Evolutionary conservation across 2,113 vertebrate genomes (phyloP).

Genomic region (Siniperca chuatsi): DNA sequence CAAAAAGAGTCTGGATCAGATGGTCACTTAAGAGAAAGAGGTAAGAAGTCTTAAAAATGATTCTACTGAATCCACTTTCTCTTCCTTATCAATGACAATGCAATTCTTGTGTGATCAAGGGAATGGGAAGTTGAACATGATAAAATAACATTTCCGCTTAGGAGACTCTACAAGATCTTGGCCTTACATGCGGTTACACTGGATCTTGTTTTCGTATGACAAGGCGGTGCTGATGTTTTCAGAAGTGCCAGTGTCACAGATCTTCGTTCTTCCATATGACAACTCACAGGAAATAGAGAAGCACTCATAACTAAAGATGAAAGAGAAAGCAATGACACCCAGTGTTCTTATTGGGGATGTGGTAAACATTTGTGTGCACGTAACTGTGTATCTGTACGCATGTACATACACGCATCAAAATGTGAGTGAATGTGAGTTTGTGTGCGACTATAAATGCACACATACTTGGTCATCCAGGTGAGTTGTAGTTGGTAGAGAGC

Average conservation of each 20-base stretch:
- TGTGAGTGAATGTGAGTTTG: too few species aligned
- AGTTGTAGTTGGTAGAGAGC: constrained; percentile 74
- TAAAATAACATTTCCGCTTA: neutral
- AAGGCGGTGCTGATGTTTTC: constrained; percentile 83
- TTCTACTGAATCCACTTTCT: neutral
- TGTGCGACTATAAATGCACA: neutral
- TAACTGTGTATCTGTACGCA: neutral
- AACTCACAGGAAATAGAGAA: constrained; percentile 80
- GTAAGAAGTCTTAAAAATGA: neutral
- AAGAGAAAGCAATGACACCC: neutral
- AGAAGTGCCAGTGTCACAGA: constrained; percentile 69
- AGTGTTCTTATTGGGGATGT: neutral
- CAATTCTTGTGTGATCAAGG: neutral
- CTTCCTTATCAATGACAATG: neutral
- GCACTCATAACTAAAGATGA: constrained; percentile 71
- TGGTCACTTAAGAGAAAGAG: too few species aligned
- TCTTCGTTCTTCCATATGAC: constrained; percentile 58
- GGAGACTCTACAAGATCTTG: neutral
- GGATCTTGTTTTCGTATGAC: constrained; percentile 70
- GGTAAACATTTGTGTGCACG: neutral
- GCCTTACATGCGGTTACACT: constrained; percentile 80
- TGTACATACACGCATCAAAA: neutral
- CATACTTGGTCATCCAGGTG: constrained; percentile 73
- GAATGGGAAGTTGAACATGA: neutral
- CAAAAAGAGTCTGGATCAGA: neutral